phyloP scores from a whole-genome alignment of 2,888 invertebrate genomes.

The Ectemnius lituratus region DNA sequence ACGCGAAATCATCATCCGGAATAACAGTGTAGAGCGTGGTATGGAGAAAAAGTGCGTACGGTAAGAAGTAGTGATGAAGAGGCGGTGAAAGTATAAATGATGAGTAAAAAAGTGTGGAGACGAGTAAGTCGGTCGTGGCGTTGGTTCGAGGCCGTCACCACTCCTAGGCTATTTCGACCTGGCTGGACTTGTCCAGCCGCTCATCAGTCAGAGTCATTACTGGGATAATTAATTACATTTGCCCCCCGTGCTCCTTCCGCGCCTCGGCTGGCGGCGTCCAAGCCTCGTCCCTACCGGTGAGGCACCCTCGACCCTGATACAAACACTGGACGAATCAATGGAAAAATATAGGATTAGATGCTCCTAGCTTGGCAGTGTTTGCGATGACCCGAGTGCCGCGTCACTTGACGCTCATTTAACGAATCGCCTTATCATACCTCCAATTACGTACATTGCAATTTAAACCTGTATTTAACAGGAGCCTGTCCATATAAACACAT shows the following conservation, averaged over 20 bases:
- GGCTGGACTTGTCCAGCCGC: conserved; percentile 78
- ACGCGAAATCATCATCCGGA: neutral
- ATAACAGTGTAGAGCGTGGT: neutral
- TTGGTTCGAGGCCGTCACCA: conserved; percentile 71
- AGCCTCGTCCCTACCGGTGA: conserved; percentile 49
- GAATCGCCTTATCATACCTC: too few species aligned
- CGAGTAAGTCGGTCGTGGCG: conserved; percentile 45
- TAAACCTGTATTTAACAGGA: too few species aligned
- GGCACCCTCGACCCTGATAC: conserved; percentile 63
- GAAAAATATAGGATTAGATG: conserved; percentile 73
- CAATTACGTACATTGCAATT: too few species aligned
- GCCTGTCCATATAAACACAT: too few species aligned
- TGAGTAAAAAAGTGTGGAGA: conserved; percentile 21
- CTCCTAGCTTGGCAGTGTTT: conserved; percentile 38
- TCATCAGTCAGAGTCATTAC: conserved; percentile 84
- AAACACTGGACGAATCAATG: conserved; percentile 73
- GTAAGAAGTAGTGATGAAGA: conserved; percentile 4
- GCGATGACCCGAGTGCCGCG: too few species aligned
- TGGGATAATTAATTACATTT: conserved; percentile 84
- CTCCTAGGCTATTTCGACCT: conserved; percentile 75
- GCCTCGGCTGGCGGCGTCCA: too few species aligned
- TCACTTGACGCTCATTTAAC: too few species aligned
- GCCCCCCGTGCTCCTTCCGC: conserved; percentile 70
- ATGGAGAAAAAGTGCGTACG: neutral
- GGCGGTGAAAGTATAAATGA: neutral